Evolutionary conservation across 35 echinoderm and acorn worm species (phyloP).

Genomic region (Strongylocentrotus purpuratus): DNA sequence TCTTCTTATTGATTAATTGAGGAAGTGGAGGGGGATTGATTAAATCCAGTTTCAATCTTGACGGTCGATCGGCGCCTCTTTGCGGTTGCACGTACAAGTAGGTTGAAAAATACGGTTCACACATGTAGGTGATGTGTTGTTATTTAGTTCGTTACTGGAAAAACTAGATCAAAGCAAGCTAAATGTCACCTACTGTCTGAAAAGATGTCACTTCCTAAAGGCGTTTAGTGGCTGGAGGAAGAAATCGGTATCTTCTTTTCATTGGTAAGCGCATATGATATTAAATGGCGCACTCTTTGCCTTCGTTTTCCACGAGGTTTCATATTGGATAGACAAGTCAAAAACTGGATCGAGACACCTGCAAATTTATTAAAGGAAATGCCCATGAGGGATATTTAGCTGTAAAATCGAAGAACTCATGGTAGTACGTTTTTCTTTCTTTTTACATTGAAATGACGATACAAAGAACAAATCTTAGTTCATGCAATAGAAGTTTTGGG

Average conservation of each 20-base stretch:
- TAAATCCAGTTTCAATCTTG: background rate
- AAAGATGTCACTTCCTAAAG: background rate
- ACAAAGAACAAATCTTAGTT: too few species aligned
- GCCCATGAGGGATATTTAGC: background rate
- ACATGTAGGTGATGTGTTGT: background rate
- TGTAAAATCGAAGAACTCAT: too few species aligned
- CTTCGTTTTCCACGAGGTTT: background rate
- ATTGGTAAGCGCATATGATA: background rate
- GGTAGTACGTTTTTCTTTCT: too few species aligned
- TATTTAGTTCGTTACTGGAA: background rate
- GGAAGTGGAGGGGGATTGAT: background rate
- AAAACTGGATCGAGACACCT: background rate
- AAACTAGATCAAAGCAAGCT: background rate
- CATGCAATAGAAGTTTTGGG: too few species aligned
- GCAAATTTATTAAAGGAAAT: background rate
- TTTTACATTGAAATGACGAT: too few species aligned
- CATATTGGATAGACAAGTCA: background rate
- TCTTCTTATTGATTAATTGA: background rate
- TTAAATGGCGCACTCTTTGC: background rate
- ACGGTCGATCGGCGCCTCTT: background rate
- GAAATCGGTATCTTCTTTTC: background rate
- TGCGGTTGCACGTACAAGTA: background rate
- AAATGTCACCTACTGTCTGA: background rate
- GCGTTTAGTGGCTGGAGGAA: background rate
- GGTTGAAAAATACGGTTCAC: background rate